These are phyloP conservation scores for Diarsia rubi DNA, from an alignment of 2,888 invertebrate genomes.

Conservation along the genomic window DNA sequence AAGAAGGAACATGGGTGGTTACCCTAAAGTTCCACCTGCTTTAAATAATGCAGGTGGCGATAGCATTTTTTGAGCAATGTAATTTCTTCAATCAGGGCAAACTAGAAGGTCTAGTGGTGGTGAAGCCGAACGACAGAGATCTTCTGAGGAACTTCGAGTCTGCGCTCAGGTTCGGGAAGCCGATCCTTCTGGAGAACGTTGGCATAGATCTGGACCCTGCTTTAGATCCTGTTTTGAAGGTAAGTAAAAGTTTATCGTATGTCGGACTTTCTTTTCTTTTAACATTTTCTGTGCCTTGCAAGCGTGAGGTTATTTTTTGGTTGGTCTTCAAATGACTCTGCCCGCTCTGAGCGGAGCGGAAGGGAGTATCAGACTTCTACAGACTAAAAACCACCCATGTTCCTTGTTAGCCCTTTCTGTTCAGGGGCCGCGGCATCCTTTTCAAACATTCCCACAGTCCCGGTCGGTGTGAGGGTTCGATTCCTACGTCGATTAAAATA, in stretches of 20 bases:
- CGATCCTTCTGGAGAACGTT: slow-evolving; percentile 95
- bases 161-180: slow-evolving; percentile 94
- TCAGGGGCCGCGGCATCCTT: too few species aligned
- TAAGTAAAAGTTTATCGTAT: background rate
- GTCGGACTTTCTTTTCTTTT: background rate
- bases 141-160: slow-evolving; percentile 93
- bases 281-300: background rate
- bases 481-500: background rate
- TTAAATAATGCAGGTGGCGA: too few species aligned
- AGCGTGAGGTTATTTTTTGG: background rate
- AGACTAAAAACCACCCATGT: too few species aligned
- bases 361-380: too few species aligned
- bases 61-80: background rate
- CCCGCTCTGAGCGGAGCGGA: too few species aligned
- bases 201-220: slow-evolving; percentile 96
- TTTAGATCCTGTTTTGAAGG: slow-evolving; percentile 94
- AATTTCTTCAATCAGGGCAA: slow-evolving; percentile 89
- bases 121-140: slow-evolving; percentile 94
- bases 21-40: too few species aligned
- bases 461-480: background rate
- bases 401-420: too few species aligned
- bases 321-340: too few species aligned
- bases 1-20: too few species aligned
- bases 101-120: slow-evolving; percentile 92
- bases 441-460: too few species aligned